Evolutionary conservation across 2,797 vertebrate species (phyloP).

Genomic region (Premnoplex brunnescens): DNA sequence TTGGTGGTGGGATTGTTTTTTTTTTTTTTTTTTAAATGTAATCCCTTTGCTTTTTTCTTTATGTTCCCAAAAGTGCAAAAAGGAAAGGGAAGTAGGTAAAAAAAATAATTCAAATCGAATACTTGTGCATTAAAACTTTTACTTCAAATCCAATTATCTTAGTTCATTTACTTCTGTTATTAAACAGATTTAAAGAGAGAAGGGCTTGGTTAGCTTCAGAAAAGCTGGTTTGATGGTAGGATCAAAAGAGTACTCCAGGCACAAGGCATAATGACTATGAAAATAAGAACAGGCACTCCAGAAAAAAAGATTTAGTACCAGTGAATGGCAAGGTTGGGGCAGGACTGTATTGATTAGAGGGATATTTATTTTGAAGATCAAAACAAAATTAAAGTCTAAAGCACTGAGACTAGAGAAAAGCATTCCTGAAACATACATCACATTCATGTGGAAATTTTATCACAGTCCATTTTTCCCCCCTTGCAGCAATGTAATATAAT

Average conservation of each 20-base stretch:
- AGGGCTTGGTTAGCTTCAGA: not conserved
- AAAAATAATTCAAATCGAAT: not conserved
- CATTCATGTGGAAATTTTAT: slow-evolving; percentile 42
- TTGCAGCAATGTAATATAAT: not conserved
- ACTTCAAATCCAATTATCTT: slow-evolving; percentile 34
- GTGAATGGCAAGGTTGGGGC: not conserved
- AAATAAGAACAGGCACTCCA: not conserved
- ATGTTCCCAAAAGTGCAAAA: not conserved
- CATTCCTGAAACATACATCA: not conserved
- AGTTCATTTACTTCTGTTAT: slow-evolving; percentile 26
- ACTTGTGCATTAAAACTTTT: slow-evolving; percentile 3
- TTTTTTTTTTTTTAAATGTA: not conserved
- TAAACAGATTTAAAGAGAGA: slow-evolving; percentile 38
- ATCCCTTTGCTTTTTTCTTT: not conserved
- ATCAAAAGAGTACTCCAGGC: slow-evolving; percentile 14
- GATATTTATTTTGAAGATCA: slow-evolving; percentile 34
- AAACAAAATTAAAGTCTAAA: slow-evolving; percentile 33
- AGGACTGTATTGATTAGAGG: not conserved
- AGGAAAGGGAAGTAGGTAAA: not conserved
- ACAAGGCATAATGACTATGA: not conserved
- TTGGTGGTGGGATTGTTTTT: not conserved
- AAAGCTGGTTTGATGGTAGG: slow-evolving; percentile 36
- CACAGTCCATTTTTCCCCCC: not conserved
- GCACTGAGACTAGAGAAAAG: not conserved
- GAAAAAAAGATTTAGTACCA: not conserved